Base-by-base conservation (phyloP, 2,113 vertebrate genomes). In the Dicentrarchus labrax region DNA sequence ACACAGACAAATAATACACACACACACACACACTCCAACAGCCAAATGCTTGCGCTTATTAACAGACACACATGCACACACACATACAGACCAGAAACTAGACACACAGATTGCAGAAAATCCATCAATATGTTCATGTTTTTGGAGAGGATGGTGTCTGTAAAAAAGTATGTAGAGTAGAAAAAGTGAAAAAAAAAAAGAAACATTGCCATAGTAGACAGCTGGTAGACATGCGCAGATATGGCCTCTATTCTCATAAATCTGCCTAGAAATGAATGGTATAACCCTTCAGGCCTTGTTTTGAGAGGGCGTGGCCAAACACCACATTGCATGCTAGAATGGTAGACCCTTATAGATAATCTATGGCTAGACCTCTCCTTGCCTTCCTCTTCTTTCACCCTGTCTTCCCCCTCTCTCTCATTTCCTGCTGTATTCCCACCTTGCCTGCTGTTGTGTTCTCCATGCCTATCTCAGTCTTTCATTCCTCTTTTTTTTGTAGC, bases 261-360 rank as follows among this genome's bases (percentile, higher is more conserved):
- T 94, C 89, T 57, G 72, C 91, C 85, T 89, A 86, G 89, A 92
- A 78, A 89, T 91, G 86, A 92, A 84, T 82, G 80, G 88, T 89
- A 84, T 91, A 92, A 89, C 89, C 91, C 87, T 91, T 86, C 87
- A 92, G 93, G 92, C 94, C 91, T 93, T 92, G 89, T 94, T 94
- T 94, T 86, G 90, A 92, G 90, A 91, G 90, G 90, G 91, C 84
- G 89, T 96, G 97, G 96, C 96, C 97, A 95, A 97, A 96, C 96
- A 96, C 96, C 96, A 97, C 97, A 97, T 93, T 99, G 98, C 98
- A 99, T 99, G 98, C 97, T 95, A 97, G 97, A 96, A 96, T 98
- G 97, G 76, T 94, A 93, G 92, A 92, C 86, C 92, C 91, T 91
- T 89, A 86, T 93, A 92, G 91, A 91, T 93, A 90, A 87, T 79